These are phyloP conservation scores for Microctenopoma steveboyesi DNA, from an alignment of 2,797 vertebrate species.

Conservation along the genomic window DNA sequence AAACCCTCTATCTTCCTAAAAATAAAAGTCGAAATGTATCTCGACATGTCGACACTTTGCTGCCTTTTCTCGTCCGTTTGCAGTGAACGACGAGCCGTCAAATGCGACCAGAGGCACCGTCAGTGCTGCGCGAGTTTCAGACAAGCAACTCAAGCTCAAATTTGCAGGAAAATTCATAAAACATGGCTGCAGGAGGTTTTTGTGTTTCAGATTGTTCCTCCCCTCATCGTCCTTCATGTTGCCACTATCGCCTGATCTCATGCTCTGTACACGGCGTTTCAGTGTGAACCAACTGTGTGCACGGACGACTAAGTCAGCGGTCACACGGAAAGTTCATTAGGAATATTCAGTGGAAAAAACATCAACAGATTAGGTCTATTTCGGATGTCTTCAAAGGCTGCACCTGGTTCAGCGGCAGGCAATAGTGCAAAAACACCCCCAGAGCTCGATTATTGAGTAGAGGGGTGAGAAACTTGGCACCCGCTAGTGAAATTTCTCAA, in stretches of 20 bases:
- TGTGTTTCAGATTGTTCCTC: slow-evolving; percentile 84
- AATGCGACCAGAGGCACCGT: background rate
- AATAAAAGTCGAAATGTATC: slow-evolving; percentile 56
- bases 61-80: background rate
- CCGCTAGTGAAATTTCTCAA: slow-evolving; percentile 54
- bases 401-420: slow-evolving; percentile 59
- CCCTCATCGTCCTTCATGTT: slow-evolving; percentile 82
- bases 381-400: slow-evolving; percentile 60
- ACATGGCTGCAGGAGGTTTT: slow-evolving; percentile 89
- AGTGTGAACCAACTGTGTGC: slow-evolving; percentile 37
- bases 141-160: slow-evolving; percentile 70
- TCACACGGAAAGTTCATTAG: slow-evolving; percentile 74
- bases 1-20: slow-evolving; percentile 65
- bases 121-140: slow-evolving; percentile 4
- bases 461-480: slow-evolving; percentile 54
- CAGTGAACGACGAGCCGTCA: background rate
- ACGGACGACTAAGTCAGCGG: slow-evolving; percentile 51
- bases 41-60: slow-evolving; percentile 35
- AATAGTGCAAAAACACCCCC: slow-evolving; percentile 33
- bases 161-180: slow-evolving; percentile 81
- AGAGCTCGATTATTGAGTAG: slow-evolving; percentile 39
- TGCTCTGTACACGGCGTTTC: slow-evolving; percentile 20
- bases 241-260: slow-evolving; percentile 59
- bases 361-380: slow-evolving; percentile 76
- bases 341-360: slow-evolving; percentile 60